These are phyloP conservation scores for Aviceda subcristata DNA, from an alignment of 2,113 vertebrate species.

Conservation along the genomic window DNA sequence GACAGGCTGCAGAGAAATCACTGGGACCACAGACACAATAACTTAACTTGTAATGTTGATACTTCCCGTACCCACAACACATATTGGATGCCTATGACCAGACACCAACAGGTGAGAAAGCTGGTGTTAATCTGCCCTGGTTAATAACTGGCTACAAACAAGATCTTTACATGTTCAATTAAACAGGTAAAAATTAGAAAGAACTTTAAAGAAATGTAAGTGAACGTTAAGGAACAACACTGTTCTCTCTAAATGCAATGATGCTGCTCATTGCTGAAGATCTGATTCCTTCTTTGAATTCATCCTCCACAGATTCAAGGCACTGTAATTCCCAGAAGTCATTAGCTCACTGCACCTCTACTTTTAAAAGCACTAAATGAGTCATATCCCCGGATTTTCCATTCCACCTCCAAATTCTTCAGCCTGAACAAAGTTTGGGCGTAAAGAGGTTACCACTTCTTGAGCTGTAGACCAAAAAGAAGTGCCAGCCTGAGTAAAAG, in stretches of 20 bases:
- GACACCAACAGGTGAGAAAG: not conserved
- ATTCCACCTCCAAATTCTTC: not conserved
- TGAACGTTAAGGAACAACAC: not conserved
- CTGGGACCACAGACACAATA: not conserved
- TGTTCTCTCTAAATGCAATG: not conserved
- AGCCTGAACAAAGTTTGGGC: not conserved
- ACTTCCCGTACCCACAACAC: not conserved
- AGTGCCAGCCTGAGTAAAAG: not conserved
- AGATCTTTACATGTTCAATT: not conserved
- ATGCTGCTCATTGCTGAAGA: not conserved
- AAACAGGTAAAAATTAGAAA: not conserved
- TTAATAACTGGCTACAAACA: not conserved
- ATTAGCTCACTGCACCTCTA: not conserved
- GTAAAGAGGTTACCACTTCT: not conserved
- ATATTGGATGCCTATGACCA: not conserved
- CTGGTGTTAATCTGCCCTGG: not conserved
- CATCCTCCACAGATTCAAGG: not conserved
- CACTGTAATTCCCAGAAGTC: not conserved
- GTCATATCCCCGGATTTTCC: slow-evolving; percentile 10
- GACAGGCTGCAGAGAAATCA: not conserved
- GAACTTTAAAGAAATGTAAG: not conserved
- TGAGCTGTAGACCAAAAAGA: not conserved
- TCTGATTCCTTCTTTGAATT: not conserved
- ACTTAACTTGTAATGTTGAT: not conserved
- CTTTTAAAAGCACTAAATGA: not conserved